Evolutionary conservation across 1,140 invertebrate species (phyloP), one percentile per base, ranked within the genome.

Genomic region (Asbolus verrucosus): DNA sequence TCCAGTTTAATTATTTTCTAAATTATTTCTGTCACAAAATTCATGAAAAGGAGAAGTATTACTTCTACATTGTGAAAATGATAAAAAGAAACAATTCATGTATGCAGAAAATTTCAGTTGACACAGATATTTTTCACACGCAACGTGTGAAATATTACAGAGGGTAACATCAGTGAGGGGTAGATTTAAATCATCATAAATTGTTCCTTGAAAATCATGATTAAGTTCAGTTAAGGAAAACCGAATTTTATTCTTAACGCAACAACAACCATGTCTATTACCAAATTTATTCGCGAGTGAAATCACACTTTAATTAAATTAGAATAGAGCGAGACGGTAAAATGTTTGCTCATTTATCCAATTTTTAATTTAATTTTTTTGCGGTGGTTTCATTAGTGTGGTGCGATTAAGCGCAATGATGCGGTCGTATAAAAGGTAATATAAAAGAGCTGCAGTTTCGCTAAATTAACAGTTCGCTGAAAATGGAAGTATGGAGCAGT

Each of bases 321-420:
- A 36, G 2, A 36, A 3, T 11, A 11, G 3, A n/a, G 33, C 11
- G 2, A 6, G 33, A n/a, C 33, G 33, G 33, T 11, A 5, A 8
- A 5, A 5, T 36, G 33, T n/a, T 36, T n/a, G 33, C 11, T 36
- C 11, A 36, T n/a, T 36, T 36, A n/a, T 36, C 33, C 11, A n/a
- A 36, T 36, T 36, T 36, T 36, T 36, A 36, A 36, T 36, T 36
- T 36, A 4, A 36, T 11, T 36, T 36, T n/a, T 36, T 36, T 36
- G 33, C 11, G 33, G 33, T 5, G 5, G 33, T 11, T 36, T 36
- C 33, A 36, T 36, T 36, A 36, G 33, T 36, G 33, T n/a, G 33
- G 33, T 36, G 33, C 33, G 33, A 36, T 36, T 36, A 36, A 36
- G 33, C 33, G 33, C 33, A 36, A 4, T 36, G 33, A 36, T 36